Conservation (phyloP, 2,888 invertebrate species). For the Rotaria sp. region DNA sequence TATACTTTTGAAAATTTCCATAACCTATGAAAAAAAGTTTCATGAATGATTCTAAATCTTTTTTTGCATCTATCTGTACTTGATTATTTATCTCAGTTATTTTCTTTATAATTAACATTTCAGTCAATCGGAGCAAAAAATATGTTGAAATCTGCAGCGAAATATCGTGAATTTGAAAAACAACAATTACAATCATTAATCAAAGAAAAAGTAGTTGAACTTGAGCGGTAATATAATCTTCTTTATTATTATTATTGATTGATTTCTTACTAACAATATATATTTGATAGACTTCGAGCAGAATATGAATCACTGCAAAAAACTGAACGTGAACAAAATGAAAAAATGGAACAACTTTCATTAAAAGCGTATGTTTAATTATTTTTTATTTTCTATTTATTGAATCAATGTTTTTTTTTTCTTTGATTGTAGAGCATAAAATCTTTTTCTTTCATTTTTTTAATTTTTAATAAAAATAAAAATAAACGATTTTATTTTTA, state of each 20-base stretch:
- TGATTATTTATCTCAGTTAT: no score
- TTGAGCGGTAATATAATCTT: conserved; percentile 63
- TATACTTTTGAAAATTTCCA: no score
- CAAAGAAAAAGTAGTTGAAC: conserved; percentile 74
- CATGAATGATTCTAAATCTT: no score
- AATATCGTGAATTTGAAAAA: conserved; percentile 76
- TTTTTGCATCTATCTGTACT: no score
- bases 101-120: not conserved
- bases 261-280: no score
- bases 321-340: conserved; percentile 26
- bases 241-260: no score
- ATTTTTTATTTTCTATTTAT: not conserved
- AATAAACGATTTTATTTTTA: no score
- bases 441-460: not conserved
- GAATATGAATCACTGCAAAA: conserved; percentile 21
- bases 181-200: conserved; percentile 79
- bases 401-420: not conserved
- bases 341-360: conserved; percentile 28
- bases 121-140: conserved; percentile 78
- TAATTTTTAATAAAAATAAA: no score
- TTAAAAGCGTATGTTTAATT: not conserved
- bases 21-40: no score
- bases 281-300: not conserved
- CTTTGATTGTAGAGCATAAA: not conserved
- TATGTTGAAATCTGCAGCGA: conserved; percentile 74